A percentile compares a stretch with the other conserved stretches of the same genome.
Conservation (phyloP, 2,888 invertebrate genomes). For the Meloe dianella region DNA sequence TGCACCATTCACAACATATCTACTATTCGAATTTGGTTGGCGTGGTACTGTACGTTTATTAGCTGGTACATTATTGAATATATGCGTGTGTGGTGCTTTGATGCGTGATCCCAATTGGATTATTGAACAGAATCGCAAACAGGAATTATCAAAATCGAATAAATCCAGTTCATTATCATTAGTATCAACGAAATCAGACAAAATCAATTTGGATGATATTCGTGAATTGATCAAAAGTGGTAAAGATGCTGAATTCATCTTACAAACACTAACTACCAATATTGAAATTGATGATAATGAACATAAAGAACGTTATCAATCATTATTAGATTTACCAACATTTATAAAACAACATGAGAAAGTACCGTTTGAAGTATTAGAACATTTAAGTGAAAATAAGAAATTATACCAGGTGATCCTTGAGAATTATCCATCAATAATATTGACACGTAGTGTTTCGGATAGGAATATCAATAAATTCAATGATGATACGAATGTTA, state of each 20-base stretch:
- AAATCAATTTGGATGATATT: conserved; percentile 69
- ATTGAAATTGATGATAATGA: conserved; percentile 61
- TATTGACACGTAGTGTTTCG: conserved; percentile 69
- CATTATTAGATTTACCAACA: conserved; percentile 77
- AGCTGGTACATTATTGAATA: conserved; percentile 83
- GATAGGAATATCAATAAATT: conserved; percentile 65
- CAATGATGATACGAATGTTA: conserved; percentile 48
- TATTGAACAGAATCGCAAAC: conserved; percentile 65
- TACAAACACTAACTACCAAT: conserved; percentile 68
- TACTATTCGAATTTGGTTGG: conserved; percentile 84
- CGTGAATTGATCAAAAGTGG: conserved; percentile 74
- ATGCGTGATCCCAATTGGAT: conserved; percentile 91
- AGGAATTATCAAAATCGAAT: conserved; percentile 42
- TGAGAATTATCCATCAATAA: conserved; percentile 74
- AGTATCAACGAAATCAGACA: conserved; percentile 62
- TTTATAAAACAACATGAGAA: conserved; percentile 73
- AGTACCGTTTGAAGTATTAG: conserved; percentile 69
- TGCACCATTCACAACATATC: conserved; percentile 82
- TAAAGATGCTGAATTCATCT: conserved; percentile 70
- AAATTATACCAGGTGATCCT: conserved; percentile 73
- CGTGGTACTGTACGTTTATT: conserved; percentile 79
- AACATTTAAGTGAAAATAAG: conserved; percentile 69
- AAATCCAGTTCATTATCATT: conserved; percentile 52
- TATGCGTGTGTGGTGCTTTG: conserved; percentile 84
- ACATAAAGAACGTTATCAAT: conserved; percentile 63